These are phyloP conservation scores for Ips typographus DNA, from an alignment of 1,140 invertebrate genomes.

Conservation along the genomic window DNA sequence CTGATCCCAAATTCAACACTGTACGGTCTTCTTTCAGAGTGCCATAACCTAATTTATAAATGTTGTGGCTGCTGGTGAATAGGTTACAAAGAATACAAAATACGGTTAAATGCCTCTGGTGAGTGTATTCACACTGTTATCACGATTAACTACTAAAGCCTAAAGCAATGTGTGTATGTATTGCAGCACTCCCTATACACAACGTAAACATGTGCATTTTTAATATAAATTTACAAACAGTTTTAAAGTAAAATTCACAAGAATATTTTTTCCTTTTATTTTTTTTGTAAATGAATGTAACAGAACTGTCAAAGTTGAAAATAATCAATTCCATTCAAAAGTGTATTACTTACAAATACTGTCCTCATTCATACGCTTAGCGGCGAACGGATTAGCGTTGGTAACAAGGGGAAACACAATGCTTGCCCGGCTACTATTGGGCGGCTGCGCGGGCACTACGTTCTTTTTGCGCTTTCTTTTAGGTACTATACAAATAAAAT, in stretches of 20 bases:
- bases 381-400: slow-evolving; percentile 55
- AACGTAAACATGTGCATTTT: too few species aligned
- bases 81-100: not conserved
- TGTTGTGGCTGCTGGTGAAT: not conserved
- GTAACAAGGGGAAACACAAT: slow-evolving; percentile 73
- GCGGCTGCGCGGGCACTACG: slow-evolving; percentile 64
- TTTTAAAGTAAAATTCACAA: too few species aligned
- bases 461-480: slow-evolving; percentile 53
- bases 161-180: too few species aligned
- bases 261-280: too few species aligned
- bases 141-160: too few species aligned
- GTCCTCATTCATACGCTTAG: slow-evolving; percentile 45
- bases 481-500: slow-evolving; percentile 37
- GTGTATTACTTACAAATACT: slow-evolving; percentile 41
- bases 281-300: too few species aligned
- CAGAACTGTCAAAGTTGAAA: too few species aligned
- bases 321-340: too few species aligned
- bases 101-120: not conserved
- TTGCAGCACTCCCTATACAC: too few species aligned
- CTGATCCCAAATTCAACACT: slow-evolving; percentile 57
- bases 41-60: slow-evolving; percentile 62
- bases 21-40: slow-evolving; percentile 70
- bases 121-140: not conserved
- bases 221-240: too few species aligned
- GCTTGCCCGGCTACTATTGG: slow-evolving; percentile 70